Base-by-base conservation (phyloP, 2,888 invertebrate species). In the Liopterus haemorrhoidalis region DNA sequence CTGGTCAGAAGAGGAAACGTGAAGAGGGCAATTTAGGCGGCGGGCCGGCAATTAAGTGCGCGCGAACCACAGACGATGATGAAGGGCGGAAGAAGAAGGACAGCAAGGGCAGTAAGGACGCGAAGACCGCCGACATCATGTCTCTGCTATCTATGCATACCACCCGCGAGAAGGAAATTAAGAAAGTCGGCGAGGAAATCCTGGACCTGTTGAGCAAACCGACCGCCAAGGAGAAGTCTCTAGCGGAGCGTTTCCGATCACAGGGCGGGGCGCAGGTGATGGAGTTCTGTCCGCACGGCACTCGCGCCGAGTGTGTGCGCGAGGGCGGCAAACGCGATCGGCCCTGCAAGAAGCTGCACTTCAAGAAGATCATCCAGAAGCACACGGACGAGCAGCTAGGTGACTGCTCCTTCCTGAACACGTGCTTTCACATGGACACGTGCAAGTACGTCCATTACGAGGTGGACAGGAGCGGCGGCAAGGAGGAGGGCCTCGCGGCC, bases 361-460 rank as follows among this genome's bases (percentile, higher is more conserved):
- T 97, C 64, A 87, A 89, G 64, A 96, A 96, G 72, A 96, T 97
- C 51, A 93, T 96, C 51, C 93, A 90, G 65, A 76, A 82, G 40
- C 96, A 96, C 63, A 97, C 96, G 0, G 95, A 95, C 63, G 93
- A 94, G 68, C 79, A 88, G 1, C 72, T 96, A 1, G 96, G 97
- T 0, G 97, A 97, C 66, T 97, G 96, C 64, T 95, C 95, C 12
- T 97, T 97, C 67, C 74, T 97, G 2, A 97, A 97, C 66, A 97
- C 96, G 0, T 97, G 96, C 67, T 97, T 97, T 64, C 96, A 97
- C 64, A 96, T 97, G 95, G 95, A 96, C 56, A 92, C 90, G 25
- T 97, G 96, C 80, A 95, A 95, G 81, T 84, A 59, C 63, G 95
- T 97, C 0, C 96, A 97, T 67, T 97, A 97, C 61, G 92, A 96